These are phyloP conservation scores for Drosophila fungiperda DNA, from an alignment of 2,888 invertebrate species.

Conservation along the genomic window DNA sequence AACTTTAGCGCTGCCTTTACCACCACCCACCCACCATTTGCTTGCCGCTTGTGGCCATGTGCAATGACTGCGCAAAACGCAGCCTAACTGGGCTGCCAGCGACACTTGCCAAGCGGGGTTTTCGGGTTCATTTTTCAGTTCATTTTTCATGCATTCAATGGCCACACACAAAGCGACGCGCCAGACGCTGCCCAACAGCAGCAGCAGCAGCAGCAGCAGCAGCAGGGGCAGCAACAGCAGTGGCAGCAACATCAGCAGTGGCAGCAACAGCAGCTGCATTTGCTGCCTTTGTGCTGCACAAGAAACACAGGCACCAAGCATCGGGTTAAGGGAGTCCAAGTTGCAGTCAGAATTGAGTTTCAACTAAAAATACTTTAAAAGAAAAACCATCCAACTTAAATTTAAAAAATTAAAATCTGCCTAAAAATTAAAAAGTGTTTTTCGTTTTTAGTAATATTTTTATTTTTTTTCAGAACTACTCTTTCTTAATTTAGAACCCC, in stretches of 20 bases:
- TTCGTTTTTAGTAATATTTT: too few relatives aligned
- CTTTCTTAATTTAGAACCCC: too few relatives aligned
- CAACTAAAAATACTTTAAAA: background rate
- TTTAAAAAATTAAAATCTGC: background rate
- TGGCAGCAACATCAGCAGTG: slow-evolving; percentile 20
- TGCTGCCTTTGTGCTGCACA: slow-evolving; percentile 40
- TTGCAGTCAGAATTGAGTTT: background rate
- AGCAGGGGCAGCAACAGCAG: slow-evolving; percentile 17
- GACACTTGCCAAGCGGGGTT: slow-evolving; percentile 63
- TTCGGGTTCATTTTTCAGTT: slow-evolving; percentile 52
- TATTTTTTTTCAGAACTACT: too few relatives aligned
- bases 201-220: slow-evolving; percentile 22
- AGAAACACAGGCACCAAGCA: background rate
- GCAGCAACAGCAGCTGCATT: slow-evolving; percentile 46
- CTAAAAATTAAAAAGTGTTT: background rate
- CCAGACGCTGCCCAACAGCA: slow-evolving; percentile 63
- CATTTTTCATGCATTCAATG: slow-evolving; percentile 79
- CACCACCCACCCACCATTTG: background rate
- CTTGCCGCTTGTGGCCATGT: slow-evolving; percentile 32
- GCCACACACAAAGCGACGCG: slow-evolving; percentile 61
- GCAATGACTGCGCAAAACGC: slow-evolving; percentile 73
- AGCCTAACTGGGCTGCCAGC: slow-evolving; percentile 75
- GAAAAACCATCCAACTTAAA: background rate
- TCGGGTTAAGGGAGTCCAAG: background rate
- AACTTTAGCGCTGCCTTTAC: slow-evolving; percentile 27